Percentiles rank a stretch among this genome's conserved stretches.
Conservation (phyloP, 2,797 vertebrate species). For the Streptopelia turtur region DNA sequence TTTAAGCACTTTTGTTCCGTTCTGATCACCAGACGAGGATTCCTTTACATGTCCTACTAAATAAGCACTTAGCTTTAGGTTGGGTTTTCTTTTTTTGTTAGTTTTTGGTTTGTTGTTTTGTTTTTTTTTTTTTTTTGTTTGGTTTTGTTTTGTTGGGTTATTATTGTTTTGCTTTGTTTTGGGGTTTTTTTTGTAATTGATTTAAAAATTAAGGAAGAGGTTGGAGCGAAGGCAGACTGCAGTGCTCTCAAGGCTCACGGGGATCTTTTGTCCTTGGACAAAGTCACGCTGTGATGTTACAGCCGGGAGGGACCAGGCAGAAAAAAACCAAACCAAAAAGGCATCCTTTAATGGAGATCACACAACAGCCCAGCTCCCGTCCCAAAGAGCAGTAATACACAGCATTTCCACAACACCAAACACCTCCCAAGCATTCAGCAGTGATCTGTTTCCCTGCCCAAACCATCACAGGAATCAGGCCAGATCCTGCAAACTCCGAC, state of each 20-base stretch:
- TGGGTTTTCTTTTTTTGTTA: neutral
- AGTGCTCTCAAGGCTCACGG: neutral
- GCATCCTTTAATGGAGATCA: constrained; percentile 9
- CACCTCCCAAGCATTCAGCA: neutral
- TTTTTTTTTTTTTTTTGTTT: neutral
- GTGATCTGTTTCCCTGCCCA: neutral
- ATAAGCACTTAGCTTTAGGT: neutral
- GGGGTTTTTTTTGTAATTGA: neutral
- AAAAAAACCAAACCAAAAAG: neutral
- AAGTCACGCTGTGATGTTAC: constrained; percentile 38
- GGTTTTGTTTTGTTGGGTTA: too few species aligned
- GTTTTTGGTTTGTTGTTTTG: too few species aligned
- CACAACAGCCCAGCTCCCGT: neutral
- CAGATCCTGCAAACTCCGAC: neutral
- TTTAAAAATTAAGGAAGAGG: constrained; percentile 29
- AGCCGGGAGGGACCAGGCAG: neutral
- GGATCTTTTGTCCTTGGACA: constrained; percentile 69
- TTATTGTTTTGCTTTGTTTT: too few species aligned
- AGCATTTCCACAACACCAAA: neutral
- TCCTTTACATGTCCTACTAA: neutral
- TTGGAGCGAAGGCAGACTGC: constrained; percentile 22
- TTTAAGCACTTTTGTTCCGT: neutral
- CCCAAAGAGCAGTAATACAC: neutral
- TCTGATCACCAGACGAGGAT: neutral
- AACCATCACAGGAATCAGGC: neutral